Percentiles rank a stretch among this genome's conserved stretches.
Evolutionary conservation across 2,888 invertebrate species (phyloP).

Genomic region (Vesta saturnalis): DNA sequence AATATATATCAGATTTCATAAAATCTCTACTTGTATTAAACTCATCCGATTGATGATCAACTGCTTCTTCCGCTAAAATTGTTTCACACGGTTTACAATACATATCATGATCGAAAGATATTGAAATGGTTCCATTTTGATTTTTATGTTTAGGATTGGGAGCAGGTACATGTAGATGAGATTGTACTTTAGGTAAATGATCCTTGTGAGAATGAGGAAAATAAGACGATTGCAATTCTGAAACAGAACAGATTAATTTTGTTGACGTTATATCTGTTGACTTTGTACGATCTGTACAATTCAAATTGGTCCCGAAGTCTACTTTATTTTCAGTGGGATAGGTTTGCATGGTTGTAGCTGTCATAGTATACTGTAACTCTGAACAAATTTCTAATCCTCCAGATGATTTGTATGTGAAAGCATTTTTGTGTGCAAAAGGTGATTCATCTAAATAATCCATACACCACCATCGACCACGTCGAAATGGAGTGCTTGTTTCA

Average conservation of each 20-base stretch:
- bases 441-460: slow-evolving; percentile 91
- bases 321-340: slow-evolving; percentile 3
- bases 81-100: background rate
- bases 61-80: background rate
- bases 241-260: background rate
- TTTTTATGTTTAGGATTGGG: background rate
- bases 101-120: background rate
- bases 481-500: slow-evolving; percentile 93
- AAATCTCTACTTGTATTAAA: background rate
- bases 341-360: slow-evolving; percentile 18
- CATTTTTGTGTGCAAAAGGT: slow-evolving; percentile 23
- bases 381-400: slow-evolving; percentile 15
- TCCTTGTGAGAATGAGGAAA: background rate
- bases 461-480: slow-evolving; percentile 92
- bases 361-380: slow-evolving; percentile 26
- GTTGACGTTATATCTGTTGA: background rate
- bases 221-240: background rate
- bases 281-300: slow-evolving; percentile 1
- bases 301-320: slow-evolving; percentile 14
- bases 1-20: background rate
- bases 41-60: background rate
- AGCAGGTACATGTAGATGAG: background rate
- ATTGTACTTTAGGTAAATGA: background rate
- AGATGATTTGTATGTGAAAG: slow-evolving; percentile 27
- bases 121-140: background rate